Conservation (phyloP, 1,140 invertebrate species). For the Pseudomyrmex pallidus region DNA sequence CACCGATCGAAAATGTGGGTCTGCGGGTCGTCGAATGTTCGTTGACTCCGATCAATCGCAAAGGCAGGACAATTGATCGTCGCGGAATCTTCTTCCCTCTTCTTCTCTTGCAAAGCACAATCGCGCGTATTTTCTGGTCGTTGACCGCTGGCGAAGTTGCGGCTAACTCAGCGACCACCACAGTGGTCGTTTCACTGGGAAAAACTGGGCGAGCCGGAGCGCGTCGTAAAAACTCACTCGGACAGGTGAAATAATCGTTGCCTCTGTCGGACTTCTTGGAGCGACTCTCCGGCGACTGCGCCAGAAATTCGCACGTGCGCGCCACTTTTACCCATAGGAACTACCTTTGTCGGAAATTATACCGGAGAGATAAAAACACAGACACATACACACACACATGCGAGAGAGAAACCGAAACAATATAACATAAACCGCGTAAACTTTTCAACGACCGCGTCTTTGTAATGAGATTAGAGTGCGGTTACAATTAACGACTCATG, state of each 20-base stretch:
- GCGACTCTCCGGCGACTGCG: slow-evolving; percentile 60
- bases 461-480: slow-evolving; percentile 2
- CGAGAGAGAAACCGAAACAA: neutral
- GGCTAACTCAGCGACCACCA: slow-evolving; percentile 39
- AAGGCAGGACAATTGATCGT: neutral
- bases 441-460: neutral
- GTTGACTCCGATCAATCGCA: slow-evolving; percentile 63
- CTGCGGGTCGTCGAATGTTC: slow-evolving; percentile 77
- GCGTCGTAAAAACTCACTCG: slow-evolving; percentile 77
- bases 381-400: no score
- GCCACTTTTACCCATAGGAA: neutral
- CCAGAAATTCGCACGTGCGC: slow-evolving; percentile 47
- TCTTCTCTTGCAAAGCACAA: slow-evolving; percentile 70
- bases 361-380: neutral
- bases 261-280: slow-evolving; percentile 55
- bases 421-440: slow-evolving; percentile 1
- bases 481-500: slow-evolving; percentile 1
- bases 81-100: slow-evolving; percentile 66
- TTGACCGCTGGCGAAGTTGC: slow-evolving; percentile 76
- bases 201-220: slow-evolving; percentile 77
- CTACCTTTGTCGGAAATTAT: neutral
- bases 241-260: slow-evolving; percentile 74
- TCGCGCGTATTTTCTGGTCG: slow-evolving; percentile 77
- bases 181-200: slow-evolving; percentile 60
- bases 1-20: slow-evolving; percentile 76